Evolutionary conservation across 2,797 vertebrate genomes (phyloP).

Genomic region (Pelodytes ibericus): DNA sequence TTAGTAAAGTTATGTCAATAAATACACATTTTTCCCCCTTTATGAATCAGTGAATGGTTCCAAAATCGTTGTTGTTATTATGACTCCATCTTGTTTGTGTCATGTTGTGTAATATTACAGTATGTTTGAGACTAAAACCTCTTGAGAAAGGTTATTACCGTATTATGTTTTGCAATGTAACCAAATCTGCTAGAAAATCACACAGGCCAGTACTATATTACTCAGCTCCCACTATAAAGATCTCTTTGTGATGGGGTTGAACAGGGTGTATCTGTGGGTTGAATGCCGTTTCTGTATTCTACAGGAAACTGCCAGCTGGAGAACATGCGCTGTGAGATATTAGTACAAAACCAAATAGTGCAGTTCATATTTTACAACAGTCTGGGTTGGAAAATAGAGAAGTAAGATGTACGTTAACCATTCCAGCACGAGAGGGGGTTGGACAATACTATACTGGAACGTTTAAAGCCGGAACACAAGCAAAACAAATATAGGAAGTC

Average conservation of each 20-base stretch:
- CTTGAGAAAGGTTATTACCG: slow-evolving; percentile 29
- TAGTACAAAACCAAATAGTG: slow-evolving; percentile 20
- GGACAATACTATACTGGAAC: background rate
- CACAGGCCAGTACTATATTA: slow-evolving; percentile 29
- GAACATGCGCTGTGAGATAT: slow-evolving; percentile 16
- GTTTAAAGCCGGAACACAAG: background rate
- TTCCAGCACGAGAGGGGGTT: no score
- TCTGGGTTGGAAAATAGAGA: background rate
- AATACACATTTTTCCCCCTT: no score
- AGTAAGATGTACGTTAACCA: background rate
- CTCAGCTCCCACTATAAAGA: slow-evolving; percentile 32
- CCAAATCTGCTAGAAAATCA: slow-evolving; percentile 2
- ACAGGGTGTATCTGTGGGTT: slow-evolving; percentile 43
- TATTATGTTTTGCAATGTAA: slow-evolving; percentile 38
- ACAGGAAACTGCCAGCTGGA: slow-evolving; percentile 34
- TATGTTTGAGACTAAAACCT: no score
- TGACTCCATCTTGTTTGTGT: no score
- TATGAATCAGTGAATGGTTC: no score
- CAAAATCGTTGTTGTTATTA: no score
- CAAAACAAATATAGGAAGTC: background rate
- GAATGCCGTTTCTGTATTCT: slow-evolving; percentile 32
- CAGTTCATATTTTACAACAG: background rate
- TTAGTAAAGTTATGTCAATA: no score
- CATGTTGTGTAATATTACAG: no score
- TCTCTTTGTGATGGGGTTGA: slow-evolving; percentile 40